These are phyloP conservation scores for Ochropacha duplaris DNA, from an alignment of 2,888 invertebrate species.

Conservation along the genomic window DNA sequence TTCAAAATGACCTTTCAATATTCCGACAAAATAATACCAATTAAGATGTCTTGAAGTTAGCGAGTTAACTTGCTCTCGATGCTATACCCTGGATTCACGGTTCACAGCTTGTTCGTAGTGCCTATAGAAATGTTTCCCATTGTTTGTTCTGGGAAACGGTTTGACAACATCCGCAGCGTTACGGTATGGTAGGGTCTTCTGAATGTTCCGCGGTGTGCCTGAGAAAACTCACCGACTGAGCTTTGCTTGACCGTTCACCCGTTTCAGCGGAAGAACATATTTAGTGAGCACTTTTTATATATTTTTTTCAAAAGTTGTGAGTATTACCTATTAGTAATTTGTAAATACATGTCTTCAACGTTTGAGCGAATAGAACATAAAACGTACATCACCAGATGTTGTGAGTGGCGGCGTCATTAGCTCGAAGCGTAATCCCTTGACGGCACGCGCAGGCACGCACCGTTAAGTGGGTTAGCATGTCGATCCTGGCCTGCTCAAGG, in stretches of 20 bases:
- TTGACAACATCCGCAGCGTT: conserved; percentile 27
- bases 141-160: conserved; percentile 32
- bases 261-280: conserved; percentile 2
- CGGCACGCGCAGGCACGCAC: conserved; percentile 68
- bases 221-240: conserved; percentile 42
- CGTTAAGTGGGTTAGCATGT: conserved; percentile 71
- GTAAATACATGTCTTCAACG: neutral
- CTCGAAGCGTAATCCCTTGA: conserved; percentile 55
- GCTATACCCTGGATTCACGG: neutral
- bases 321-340: neutral
- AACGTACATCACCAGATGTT: conserved; percentile 50
- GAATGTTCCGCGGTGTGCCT: conserved; percentile 57
- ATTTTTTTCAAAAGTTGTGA: too few species aligned
- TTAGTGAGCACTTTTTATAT: too few species aligned
- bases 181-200: conserved; percentile 43
- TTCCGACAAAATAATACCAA: neutral
- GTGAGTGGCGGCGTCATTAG: conserved; percentile 52
- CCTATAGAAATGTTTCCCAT: conserved; percentile 16
- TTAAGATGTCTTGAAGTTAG: neutral
- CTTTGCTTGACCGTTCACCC: conserved; percentile 27
- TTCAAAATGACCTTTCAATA: neutral
- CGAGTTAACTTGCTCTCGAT: neutral
- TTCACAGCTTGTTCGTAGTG: conserved; percentile 11
- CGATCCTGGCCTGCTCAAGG: conserved; percentile 62
- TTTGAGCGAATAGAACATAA: conserved; percentile 12